phyloP scores from a whole-genome alignment of 2,888 invertebrate genomes.

The Mythimna ferrago region DNA sequence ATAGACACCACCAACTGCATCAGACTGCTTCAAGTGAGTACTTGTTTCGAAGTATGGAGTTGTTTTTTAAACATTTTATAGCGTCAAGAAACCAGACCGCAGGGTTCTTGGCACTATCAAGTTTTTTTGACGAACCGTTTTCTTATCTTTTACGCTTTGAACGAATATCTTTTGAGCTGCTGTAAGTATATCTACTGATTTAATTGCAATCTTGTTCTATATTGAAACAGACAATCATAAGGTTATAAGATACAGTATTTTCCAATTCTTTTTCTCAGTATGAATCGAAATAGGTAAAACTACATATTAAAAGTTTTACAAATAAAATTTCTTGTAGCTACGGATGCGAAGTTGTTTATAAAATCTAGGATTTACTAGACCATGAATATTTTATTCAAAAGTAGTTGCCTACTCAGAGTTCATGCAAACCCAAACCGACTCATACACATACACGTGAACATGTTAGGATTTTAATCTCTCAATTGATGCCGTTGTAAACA shows the following conservation, averaged over 20 bases:
- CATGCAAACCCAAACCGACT: background rate
- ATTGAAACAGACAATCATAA: no score
- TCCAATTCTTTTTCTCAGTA: background rate
- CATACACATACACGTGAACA: background rate
- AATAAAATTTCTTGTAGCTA: background rate
- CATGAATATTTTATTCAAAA: constrained; percentile 2
- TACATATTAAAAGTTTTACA: background rate
- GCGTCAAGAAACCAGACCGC: no score
- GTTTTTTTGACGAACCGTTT: no score
- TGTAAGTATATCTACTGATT: no score
- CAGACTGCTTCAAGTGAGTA: no score
- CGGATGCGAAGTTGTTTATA: background rate
- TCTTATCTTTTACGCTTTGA: no score
- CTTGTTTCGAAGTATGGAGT: no score
- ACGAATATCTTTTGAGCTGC: no score
- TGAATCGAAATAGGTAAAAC: background rate
- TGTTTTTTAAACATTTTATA: no score
- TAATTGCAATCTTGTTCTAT: no score
- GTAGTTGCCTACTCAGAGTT: background rate
- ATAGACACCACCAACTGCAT: no score
- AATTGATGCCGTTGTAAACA: constrained; percentile 66
- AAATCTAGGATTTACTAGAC: background rate
- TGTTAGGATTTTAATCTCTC: constrained; percentile 62
- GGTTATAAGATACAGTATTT: background rate
- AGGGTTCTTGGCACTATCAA: no score